phyloP scores from a whole-genome alignment of 2,888 invertebrate species.

The Melanophora roralis region DNA sequence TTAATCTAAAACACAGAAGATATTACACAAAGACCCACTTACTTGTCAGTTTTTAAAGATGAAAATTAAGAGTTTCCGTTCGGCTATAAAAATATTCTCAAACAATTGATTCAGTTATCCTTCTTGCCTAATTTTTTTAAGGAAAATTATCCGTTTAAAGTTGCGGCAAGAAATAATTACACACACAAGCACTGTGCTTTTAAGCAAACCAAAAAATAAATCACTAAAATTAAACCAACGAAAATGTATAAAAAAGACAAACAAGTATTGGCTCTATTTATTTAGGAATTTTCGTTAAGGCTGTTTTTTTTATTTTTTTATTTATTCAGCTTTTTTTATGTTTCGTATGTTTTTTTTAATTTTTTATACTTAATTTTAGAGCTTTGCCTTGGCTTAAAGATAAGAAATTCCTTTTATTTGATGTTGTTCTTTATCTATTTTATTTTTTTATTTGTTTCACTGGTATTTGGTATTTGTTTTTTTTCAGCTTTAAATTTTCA shows the following conservation, averaged over 20 bases:
- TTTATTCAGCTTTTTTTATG: too few relatives aligned
- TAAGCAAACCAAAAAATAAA: not conserved
- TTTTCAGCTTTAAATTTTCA: conserved; percentile 1
- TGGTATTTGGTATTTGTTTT: conserved; percentile 16
- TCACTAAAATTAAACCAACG: not conserved
- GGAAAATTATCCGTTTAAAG: conserved; percentile 34
- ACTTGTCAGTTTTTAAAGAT: too few relatives aligned
- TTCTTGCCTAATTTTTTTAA: not conserved
- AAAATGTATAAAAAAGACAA: conserved; percentile 31
- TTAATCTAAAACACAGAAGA: too few relatives aligned
- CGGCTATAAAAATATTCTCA: not conserved
- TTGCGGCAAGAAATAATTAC: not conserved
- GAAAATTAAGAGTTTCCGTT: not conserved
- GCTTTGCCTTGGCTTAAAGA: conserved; percentile 3
- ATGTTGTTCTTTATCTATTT: conserved; percentile 20
- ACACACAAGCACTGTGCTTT: conserved; percentile 1
- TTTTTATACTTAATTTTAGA: not conserved
- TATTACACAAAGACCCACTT: too few relatives aligned
- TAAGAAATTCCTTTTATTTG: conserved; percentile 34
- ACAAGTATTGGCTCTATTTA: conserved; percentile 45
- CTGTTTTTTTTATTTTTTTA: not conserved
- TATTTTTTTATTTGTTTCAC: conserved; percentile 14
- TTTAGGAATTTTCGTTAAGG: conserved; percentile 20
- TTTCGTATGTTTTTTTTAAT: conserved; percentile 14
- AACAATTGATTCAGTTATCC: not conserved